Evolutionary conservation across 2,113 vertebrate species (phyloP).

Genomic region (Psammodynastes pulverulentus): DNA sequence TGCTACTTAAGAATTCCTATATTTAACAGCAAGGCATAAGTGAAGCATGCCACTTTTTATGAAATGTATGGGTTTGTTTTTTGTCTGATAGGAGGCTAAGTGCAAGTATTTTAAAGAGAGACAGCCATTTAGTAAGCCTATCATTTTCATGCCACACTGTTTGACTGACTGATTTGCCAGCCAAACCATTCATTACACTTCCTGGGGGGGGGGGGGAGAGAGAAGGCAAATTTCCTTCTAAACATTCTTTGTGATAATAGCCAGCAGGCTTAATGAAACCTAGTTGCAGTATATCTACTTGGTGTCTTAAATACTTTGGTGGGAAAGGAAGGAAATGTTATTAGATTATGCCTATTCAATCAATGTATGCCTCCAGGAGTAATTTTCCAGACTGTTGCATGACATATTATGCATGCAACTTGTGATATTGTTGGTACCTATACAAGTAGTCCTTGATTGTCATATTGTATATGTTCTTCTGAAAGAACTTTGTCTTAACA

Average conservation of each 20-base stretch:
- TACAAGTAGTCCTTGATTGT: neutral
- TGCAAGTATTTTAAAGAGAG: constrained; percentile 6
- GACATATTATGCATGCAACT: constrained; percentile 19
- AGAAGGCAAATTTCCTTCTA: neutral
- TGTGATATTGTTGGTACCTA: constrained; percentile 19
- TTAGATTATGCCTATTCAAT: constrained; percentile 18
- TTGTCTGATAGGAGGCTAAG: neutral
- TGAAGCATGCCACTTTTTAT: neutral
- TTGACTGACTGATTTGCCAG: neutral
- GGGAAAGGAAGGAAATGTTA: neutral
- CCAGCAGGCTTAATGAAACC: neutral
- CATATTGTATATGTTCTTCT: neutral
- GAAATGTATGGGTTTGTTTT: neutral
- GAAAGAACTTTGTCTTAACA: constrained; percentile 5
- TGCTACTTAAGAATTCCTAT: constrained; percentile 7
- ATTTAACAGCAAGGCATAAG: neutral
- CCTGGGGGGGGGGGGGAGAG: neutral
- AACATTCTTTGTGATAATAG: neutral
- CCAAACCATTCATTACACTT: neutral
- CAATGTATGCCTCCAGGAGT: neutral
- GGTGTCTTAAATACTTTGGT: neutral
- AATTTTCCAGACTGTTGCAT: constrained; percentile 20
- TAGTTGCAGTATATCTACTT: neutral
- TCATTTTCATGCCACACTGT: neutral
- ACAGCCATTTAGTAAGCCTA: neutral